These are phyloP conservation scores for Conus betulinus DNA, from an alignment of 1,140 invertebrate genomes.

Conservation along the genomic window DNA sequence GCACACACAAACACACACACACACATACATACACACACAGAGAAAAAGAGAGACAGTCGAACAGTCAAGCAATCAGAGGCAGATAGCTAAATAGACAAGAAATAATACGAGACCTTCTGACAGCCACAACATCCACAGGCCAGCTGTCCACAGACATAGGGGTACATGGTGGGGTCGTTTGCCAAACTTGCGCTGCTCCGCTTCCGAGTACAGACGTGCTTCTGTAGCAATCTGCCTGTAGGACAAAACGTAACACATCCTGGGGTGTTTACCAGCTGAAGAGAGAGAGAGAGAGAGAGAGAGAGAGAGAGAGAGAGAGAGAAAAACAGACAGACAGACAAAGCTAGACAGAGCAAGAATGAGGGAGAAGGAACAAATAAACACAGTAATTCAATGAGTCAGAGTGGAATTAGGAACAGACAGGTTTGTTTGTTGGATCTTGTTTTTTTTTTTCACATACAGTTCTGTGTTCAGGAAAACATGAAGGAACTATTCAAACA, in stretches of 20 bases:
- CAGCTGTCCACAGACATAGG: constrained; percentile 83
- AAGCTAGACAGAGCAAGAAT: no score
- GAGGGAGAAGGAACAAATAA: no score
- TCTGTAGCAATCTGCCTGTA: constrained; percentile 85
- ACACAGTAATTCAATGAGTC: no score
- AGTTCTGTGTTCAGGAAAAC: no score
- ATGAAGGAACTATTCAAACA: no score
- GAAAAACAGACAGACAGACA: no score
- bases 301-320: no score
- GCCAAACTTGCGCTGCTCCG: constrained; percentile 83
- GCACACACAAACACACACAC: not conserved
- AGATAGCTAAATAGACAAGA: not conserved
- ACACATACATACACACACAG: not conserved
- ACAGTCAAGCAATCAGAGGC: not conserved
- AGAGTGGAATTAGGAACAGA: no score
- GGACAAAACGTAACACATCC: not conserved
- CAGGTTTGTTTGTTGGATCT: no score
- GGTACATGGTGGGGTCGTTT: constrained; percentile 84
- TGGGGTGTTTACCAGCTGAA: no score
- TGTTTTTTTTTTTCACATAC: no score
- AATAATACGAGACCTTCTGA: constrained; percentile 56
- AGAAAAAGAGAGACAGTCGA: not conserved
- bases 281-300: no score
- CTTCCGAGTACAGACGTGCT: constrained; percentile 88
- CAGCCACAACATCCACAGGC: constrained; percentile 75